Base-by-base conservation (phyloP, 2,888 invertebrate species). In the Trissolcus japonicus region DNA sequence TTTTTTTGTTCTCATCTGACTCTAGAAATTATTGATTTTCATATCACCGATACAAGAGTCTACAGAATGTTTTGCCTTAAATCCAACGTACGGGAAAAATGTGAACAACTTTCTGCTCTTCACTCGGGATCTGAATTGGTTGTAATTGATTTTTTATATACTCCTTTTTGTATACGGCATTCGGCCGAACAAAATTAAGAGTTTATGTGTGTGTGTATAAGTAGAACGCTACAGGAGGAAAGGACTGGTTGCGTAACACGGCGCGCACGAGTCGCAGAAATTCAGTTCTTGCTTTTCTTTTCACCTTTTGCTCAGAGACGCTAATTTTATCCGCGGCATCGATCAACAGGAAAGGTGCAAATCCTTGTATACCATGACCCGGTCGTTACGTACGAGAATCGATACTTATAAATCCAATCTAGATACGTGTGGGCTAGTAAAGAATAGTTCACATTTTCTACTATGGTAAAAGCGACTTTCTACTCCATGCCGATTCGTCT, bases 331-430 rank as follows among this genome's bases (percentile, higher is more conserved):
- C 78, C 71, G 67, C 50, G 62, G 74, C 71, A 71, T 74, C 74
- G 78, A 78, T 78, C 78, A 71, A 72, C 65, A 78, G 72, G 74
- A 78, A 78, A 78, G 78, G 78, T 78, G 78, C 78, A 74, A 78
- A 78, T 78, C 65, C 78, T 78, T 78, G 78, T 78, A 78, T 74
- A 78, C 74, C 78, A 69, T 66, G 74, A 78, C 78, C 78, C 67
- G 74, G 74, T 75, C 69, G 78, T 74, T 78, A 78, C 74, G 69
- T 78, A 74, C 60, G 69, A 63, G 66, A 61, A 74, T 78, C 78
- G 78, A 78, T 78, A 74, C 69, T 73, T 78, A 73, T 73, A 78
- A 78, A 78, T 78, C 74, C 78, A 78, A 69, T 74, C 78, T 66
- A 78, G 73, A 78, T 78, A 78, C 69, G 77, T 73, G 73, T 73